Conservation (phyloP, 2,113 vertebrate genomes). For the Sclerurus mexicanus region DNA sequence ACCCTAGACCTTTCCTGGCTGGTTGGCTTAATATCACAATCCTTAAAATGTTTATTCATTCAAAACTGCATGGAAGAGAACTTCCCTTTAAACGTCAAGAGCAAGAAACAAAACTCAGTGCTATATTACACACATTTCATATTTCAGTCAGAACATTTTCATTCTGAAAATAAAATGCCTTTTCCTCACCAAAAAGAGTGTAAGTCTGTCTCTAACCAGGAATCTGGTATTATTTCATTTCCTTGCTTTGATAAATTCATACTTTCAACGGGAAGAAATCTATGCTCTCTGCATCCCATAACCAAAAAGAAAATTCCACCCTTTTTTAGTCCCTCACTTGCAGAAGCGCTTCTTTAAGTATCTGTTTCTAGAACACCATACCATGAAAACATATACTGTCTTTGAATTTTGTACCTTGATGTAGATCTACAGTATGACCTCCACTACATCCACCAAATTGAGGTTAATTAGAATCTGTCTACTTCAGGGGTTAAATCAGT, state of each 20-base stretch:
- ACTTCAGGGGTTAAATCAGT: conserved; percentile 17
- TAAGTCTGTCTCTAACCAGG: background rate
- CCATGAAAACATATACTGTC: background rate
- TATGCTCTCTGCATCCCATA: background rate
- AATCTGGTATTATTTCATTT: background rate
- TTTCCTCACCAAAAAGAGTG: background rate
- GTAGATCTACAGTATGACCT: background rate
- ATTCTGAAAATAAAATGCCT: background rate
- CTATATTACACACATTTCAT: background rate
- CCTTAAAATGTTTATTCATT: background rate
- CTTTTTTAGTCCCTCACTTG: background rate
- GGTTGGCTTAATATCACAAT: background rate
- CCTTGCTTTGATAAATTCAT: background rate
- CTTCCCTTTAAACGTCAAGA: background rate
- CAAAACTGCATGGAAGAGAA: background rate
- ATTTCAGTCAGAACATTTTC: background rate
- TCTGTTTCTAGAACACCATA: background rate
- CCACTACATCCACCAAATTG: background rate
- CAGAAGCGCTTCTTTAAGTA: background rate
- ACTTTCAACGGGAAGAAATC: background rate
- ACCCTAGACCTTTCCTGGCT: background rate
- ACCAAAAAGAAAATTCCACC: background rate
- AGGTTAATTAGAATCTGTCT: background rate
- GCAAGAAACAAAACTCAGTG: background rate
- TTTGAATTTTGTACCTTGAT: background rate